Conservation (phyloP, 1,140 invertebrate species). For the Lordiphosa mommai region DNA sequence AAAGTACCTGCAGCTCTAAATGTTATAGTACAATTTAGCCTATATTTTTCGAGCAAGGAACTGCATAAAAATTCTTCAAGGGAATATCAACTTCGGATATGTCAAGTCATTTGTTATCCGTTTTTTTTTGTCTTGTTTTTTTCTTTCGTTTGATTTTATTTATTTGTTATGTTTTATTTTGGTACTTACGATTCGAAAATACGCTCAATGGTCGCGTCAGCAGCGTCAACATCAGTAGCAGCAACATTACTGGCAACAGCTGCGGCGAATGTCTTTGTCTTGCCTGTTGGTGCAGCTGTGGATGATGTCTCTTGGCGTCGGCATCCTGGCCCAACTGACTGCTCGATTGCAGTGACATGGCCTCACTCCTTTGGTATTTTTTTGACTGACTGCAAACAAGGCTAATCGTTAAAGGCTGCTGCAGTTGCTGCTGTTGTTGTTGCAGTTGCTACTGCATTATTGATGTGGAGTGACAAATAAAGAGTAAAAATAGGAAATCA, state of each 20-base stretch:
- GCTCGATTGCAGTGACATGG: constrained; percentile 39
- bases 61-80: too few species aligned
- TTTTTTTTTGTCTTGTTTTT: too few species aligned
- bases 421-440: constrained; percentile 11
- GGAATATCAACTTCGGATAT: too few species aligned
- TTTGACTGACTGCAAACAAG: constrained; percentile 6
- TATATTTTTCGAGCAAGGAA: too few species aligned
- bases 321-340: constrained; percentile 17
- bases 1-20: too few species aligned
- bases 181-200: constrained; percentile 58
- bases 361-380: constrained; percentile 3
- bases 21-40: too few species aligned
- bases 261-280: constrained; percentile 35
- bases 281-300: constrained; percentile 13
- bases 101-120: too few species aligned
- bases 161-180: too few species aligned
- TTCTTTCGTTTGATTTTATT: too few species aligned
- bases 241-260: constrained; percentile 45
- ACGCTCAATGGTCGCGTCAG: constrained; percentile 47
- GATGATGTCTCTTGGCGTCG: constrained; percentile 6
- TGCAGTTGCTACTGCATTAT: constrained; percentile 19
- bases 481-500: constrained; percentile 18
- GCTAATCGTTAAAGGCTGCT: constrained; percentile 11
- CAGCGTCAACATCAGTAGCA: constrained; percentile 48
- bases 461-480: constrained; percentile 30